Base-by-base conservation (phyloP, 2,113 vertebrate genomes). In the Reinhardtius hippoglossoides region DNA sequence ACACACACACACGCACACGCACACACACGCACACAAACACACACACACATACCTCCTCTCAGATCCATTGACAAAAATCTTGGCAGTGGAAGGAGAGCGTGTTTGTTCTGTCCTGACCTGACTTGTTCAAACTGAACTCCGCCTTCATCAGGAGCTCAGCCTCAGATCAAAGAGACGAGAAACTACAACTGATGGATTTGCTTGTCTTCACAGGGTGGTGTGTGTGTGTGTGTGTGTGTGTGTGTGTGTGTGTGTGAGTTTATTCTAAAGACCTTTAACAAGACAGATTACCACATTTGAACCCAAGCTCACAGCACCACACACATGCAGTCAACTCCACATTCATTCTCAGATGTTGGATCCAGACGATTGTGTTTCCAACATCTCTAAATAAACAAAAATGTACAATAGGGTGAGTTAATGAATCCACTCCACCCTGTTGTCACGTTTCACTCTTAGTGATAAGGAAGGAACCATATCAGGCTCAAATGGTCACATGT, bases 121-220 rank as follows among this genome's bases (percentile, higher is more conserved):
- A 76, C 76, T 2, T 71, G 88, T 31, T 64, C 18, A 23, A 65
- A 75, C 46, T 18, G 15, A 76, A 50, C 55, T 35, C 67, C 35
- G 23, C 23, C 20, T 13, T 44, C 59, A 46, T 60, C 42, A 31
- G 15, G 44, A 59, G 27, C 48, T 18, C 26, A 64, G 1, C 44
- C 24, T 7, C 42, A 78, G 26, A 83, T 85, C 70, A 82, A 73
- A 78, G 63, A 68, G 14, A 27, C 13, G 13, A 9, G 20, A 16
- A 57, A 18, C 8, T 9, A 6, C 10, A 23, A 23, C 31, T 31
- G 54, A 37, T 23, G 72, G 26, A 44, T 46, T 23, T 61, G 42
- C 31, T 15, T 50, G 57, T 71, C 31, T 31, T 31, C 31, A 31
- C 6, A 31, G 31, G 31, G 31, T 31, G 27, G 24, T 74, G 46